Percentiles rank a stretch among this genome's conserved stretches.
These are phyloP conservation scores for Spinus olivaceus DNA, from an alignment of 2,797 vertebrate species.

Conservation along the genomic window DNA sequence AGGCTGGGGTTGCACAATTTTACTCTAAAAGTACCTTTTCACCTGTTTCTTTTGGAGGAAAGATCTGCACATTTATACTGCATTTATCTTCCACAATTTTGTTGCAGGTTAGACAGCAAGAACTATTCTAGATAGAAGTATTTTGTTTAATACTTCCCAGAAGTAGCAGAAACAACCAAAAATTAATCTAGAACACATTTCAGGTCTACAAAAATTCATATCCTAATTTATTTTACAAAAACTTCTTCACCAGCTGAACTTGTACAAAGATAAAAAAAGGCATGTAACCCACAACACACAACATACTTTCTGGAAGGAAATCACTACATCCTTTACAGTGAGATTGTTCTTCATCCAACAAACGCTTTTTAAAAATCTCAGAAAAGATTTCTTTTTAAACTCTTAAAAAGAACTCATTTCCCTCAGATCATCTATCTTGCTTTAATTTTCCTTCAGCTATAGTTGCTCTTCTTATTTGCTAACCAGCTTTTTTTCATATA, in stretches of 20 bases:
- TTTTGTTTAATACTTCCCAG: background rate
- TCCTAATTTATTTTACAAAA: background rate
- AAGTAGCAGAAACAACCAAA: background rate
- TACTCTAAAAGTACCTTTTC: background rate
- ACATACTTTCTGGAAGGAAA: background rate
- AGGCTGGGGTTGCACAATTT: background rate
- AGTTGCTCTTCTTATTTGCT: background rate
- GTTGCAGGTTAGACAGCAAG: background rate
- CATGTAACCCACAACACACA: background rate
- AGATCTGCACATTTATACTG: background rate
- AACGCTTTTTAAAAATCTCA: background rate
- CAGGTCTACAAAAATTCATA: background rate
- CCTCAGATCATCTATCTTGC: background rate
- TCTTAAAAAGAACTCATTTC: background rate
- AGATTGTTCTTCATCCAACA: background rate
- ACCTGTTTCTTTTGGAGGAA: background rate
- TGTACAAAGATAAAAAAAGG: background rate
- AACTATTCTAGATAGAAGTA: background rate
- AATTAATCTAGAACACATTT: background rate
- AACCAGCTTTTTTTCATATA: background rate
- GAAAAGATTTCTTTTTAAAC: background rate
- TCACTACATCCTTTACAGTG: background rate
- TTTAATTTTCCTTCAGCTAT: background rate
- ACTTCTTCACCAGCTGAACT: background rate
- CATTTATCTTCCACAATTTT: background rate